A percentile compares a stretch with the other conserved stretches of the same genome.
phyloP scores from a whole-genome alignment of 2,113 vertebrate genomes.

The Enhydra lutris region DNA sequence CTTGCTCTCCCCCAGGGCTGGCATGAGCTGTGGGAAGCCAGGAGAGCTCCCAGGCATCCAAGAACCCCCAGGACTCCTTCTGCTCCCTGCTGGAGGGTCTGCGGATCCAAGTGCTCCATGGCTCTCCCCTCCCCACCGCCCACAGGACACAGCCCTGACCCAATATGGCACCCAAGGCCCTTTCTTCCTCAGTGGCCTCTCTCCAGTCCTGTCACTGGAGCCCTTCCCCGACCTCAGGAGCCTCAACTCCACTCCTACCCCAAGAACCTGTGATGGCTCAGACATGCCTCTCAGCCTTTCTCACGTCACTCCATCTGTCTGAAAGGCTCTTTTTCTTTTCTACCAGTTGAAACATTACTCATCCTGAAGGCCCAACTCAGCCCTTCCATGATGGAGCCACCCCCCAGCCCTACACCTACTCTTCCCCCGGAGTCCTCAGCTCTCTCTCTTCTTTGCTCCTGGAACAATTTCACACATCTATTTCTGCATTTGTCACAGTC shows the following conservation, averaged over 20 bases:
- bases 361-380: not conserved
- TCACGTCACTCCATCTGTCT: not conserved
- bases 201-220: no score
- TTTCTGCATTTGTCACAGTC: slow-evolving; percentile 31
- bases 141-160: not conserved
- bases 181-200: not conserved
- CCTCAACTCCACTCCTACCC: not conserved
- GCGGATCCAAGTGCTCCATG: not conserved
- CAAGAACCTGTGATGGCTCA: not conserved
- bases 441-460: not conserved
- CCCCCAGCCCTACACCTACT: not conserved
- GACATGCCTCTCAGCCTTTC: not conserved
- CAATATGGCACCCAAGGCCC: not conserved
- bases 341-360: not conserved
- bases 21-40: not conserved
- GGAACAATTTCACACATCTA: slow-evolving; percentile 19
- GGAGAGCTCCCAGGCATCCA: not conserved
- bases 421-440: not conserved
- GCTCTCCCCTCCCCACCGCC: not conserved
- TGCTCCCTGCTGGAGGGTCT: not conserved
- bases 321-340: not conserved
- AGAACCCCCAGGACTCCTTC: not conserved
- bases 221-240: not conserved
- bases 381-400: not conserved
- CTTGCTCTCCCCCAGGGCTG: not conserved